Conservation (phyloP, 23 tunicate genomes). For the Trididemnum nubilum region DNA sequence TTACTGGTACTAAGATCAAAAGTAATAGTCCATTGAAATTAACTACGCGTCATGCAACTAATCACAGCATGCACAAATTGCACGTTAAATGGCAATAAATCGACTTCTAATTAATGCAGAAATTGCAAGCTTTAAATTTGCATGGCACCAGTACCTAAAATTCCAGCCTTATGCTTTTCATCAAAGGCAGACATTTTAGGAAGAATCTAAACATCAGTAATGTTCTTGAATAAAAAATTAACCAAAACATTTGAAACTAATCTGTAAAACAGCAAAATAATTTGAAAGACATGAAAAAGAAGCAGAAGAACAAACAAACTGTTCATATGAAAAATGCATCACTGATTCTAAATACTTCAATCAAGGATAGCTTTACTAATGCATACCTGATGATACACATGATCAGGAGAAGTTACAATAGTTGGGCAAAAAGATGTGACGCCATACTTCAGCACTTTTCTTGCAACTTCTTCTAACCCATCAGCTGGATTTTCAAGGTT, state of each 20-base stretch:
- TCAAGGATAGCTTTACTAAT: background rate
- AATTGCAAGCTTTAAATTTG: too few relatives aligned
- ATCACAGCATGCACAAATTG: too few relatives aligned
- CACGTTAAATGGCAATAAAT: too few relatives aligned
- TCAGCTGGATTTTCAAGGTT: slow-evolving; percentile 50
- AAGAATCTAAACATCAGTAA: slow-evolving; percentile 33
- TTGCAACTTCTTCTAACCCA: slow-evolving; percentile 65
- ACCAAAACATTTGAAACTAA: too few relatives aligned
- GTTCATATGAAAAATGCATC: background rate
- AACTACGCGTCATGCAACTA: too few relatives aligned
- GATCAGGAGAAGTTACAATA: slow-evolving; percentile 76
- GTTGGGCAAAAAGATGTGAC: slow-evolving; percentile 93
- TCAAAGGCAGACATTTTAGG: slow-evolving; percentile 44
- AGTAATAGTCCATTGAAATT: too few relatives aligned
- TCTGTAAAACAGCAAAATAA: too few relatives aligned
- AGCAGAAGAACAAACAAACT: background rate
- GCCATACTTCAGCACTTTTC: slow-evolving; percentile 59
- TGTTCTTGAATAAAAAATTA: too few relatives aligned
- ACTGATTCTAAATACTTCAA: background rate
- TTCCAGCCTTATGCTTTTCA: slow-evolving; percentile 55
- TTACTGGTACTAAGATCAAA: too few relatives aligned
- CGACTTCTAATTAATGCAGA: too few relatives aligned
- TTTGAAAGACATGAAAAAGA: too few relatives aligned
- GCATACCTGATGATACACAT: slow-evolving; percentile 55
- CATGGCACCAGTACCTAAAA: slow-evolving; percentile 72